phyloP scores from a whole-genome alignment of 2,888 invertebrate genomes.

The Gnatocerus cornutus region DNA sequence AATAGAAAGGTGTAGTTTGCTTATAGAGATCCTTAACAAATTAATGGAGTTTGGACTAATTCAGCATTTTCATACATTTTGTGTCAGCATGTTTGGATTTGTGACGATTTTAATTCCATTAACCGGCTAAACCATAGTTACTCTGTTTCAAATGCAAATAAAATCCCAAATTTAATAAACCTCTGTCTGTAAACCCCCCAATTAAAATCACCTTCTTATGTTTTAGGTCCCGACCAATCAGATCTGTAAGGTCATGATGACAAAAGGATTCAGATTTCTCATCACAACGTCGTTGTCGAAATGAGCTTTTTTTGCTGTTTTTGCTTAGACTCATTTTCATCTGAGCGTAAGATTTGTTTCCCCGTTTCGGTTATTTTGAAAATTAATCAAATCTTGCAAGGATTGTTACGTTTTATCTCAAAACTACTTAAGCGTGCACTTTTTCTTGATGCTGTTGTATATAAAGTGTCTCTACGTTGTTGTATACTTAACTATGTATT shows the following conservation, averaged over 20 bases:
- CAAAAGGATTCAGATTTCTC: slow-evolving; percentile 32
- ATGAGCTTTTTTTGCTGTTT: slow-evolving; percentile 43
- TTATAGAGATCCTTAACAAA: slow-evolving; percentile 62
- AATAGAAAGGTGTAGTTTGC: slow-evolving; percentile 73
- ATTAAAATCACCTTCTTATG: slow-evolving; percentile 46
- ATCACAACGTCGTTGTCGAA: slow-evolving; percentile 29
- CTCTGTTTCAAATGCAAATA: slow-evolving; percentile 61
- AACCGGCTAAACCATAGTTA: slow-evolving; percentile 41
- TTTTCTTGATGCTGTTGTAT: slow-evolving; percentile 40
- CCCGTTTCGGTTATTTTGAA: slow-evolving; percentile 24
- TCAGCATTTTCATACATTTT: slow-evolving; percentile 46
- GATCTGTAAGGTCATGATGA: slow-evolving; percentile 71
- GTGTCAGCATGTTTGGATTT: slow-evolving; percentile 51
- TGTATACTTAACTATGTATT: slow-evolving; percentile 43
- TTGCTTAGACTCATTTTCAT: slow-evolving; percentile 42
- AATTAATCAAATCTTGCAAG: slow-evolving; percentile 46
- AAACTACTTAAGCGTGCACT: slow-evolving; percentile 33
- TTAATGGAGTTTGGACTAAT: slow-evolving; percentile 52
- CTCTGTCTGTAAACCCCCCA: background rate
- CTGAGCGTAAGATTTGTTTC: slow-evolving; percentile 32
- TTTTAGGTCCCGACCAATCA: slow-evolving; percentile 77
- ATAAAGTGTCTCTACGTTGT: slow-evolving; percentile 39
- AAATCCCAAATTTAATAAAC: slow-evolving; percentile 44
- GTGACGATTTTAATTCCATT: slow-evolving; percentile 42
- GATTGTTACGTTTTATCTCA: slow-evolving; percentile 49